phyloP scores from a whole-genome alignment of 2,113 vertebrate genomes.

The Archocentrus centrarchus region DNA sequence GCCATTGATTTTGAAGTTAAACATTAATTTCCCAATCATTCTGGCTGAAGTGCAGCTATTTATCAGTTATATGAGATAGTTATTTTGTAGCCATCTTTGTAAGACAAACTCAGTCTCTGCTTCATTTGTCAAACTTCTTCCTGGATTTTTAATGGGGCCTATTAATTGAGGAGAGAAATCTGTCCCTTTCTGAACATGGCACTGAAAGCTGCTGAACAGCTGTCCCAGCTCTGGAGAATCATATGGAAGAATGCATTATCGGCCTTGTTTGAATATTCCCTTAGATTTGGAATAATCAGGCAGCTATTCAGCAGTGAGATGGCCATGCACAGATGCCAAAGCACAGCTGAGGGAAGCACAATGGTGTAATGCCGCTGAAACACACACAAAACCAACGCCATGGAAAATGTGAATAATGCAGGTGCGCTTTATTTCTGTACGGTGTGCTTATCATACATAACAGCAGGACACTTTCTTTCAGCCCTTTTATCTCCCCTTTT shows the following conservation, averaged over 20 bases:
- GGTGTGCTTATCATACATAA: slow-evolving; percentile 67
- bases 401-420: slow-evolving; percentile 73
- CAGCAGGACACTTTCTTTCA: slow-evolving; percentile 52
- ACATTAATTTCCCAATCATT: slow-evolving; percentile 55
- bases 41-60: slow-evolving; percentile 35
- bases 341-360: slow-evolving; percentile 76
- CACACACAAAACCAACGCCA: slow-evolving; percentile 53
- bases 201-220: slow-evolving; percentile 76
- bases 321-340: slow-evolving; percentile 79
- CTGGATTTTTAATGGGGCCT: slow-evolving; percentile 68
- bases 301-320: slow-evolving; percentile 78
- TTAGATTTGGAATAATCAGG: slow-evolving; percentile 82
- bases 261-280: slow-evolving; percentile 80
- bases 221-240: slow-evolving; percentile 79
- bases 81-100: slow-evolving; percentile 29
- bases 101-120: slow-evolving; percentile 55
- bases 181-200: slow-evolving; percentile 74
- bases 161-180: slow-evolving; percentile 77
- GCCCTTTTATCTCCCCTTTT: slow-evolving; percentile 47
- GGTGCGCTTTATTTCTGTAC: slow-evolving; percentile 66
- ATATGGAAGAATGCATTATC: slow-evolving; percentile 80
- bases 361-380: slow-evolving; percentile 55
- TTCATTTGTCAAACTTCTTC: slow-evolving; percentile 67
- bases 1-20: slow-evolving; percentile 55
- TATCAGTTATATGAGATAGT: slow-evolving; percentile 11